Percentiles rank a stretch among this genome's conserved stretches.
Evolutionary conservation across 2,888 invertebrate genomes (phyloP).

Genomic region (Epirrhoe alternata): DNA sequence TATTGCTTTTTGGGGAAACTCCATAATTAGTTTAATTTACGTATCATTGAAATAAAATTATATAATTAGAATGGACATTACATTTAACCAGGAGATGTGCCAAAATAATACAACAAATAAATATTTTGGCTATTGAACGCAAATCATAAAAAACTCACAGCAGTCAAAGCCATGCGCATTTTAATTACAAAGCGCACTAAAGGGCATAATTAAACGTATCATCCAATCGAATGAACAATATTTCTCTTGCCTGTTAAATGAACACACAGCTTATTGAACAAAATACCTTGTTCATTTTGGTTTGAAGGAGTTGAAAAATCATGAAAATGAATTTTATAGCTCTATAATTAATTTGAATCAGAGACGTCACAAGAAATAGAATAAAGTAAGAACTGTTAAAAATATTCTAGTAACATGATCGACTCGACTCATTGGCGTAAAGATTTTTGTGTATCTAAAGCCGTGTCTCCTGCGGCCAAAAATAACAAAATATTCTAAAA

Average conservation of each 20-base stretch:
- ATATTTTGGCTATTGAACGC: neutral
- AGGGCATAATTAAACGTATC: constrained; percentile 68
- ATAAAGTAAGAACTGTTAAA: too few relatives aligned
- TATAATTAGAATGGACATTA: neutral
- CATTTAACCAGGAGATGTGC: too few relatives aligned
- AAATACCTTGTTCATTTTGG: constrained; percentile 14
- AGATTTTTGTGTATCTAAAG: too few relatives aligned
- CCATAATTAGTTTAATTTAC: neutral
- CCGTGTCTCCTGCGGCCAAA: too few relatives aligned
- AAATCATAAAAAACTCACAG: constrained; percentile 11
- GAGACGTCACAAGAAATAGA: neutral
- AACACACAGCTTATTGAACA: constrained; percentile 49
- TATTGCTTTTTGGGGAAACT: constrained; percentile 27
- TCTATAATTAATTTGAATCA: neutral
- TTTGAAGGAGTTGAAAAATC: neutral
- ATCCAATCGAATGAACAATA: constrained; percentile 69
- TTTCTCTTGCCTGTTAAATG: constrained; percentile 69
- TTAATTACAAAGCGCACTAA: constrained; percentile 46
- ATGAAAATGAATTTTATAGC: neutral
- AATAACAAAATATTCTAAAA: too few relatives aligned
- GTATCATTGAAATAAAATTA: neutral
- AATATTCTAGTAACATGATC: too few relatives aligned
- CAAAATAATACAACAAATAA: too few relatives aligned
- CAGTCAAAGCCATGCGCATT: constrained; percentile 22
- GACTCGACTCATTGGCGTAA: too few relatives aligned